Base-by-base conservation (phyloP, 2,888 invertebrate species). In the Drosophila gaucha region DNA sequence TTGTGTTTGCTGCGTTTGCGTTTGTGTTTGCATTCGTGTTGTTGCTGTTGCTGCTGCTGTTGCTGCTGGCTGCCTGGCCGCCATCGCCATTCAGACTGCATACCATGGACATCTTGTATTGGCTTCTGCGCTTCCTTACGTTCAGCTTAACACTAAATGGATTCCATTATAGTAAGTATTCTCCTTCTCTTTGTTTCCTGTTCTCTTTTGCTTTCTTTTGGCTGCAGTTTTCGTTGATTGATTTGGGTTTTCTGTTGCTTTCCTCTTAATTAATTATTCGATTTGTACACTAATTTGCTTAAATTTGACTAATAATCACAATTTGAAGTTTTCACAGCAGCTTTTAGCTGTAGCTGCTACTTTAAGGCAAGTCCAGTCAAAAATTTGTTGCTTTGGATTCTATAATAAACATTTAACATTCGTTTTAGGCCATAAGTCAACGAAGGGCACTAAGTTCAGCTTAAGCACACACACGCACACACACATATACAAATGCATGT, bases 51-150 rank as follows among this genome's bases (percentile, higher is more conserved):
- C 47, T 43, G 36, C 31, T 63, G 38, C 41, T 60, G 41, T 44
- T 41, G 62, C 46, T 69, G 57, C 22, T 47, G 10, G 31, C 22
- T 20, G 75, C 63, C 51, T 65, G 67, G 46, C 67, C 80, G 69
- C 88, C 86, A 73, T 82, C 75, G 51, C 74, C 65, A 44, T 71
- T 86, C 28, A 88, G 70, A 66, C 86, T 90, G 78, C 88, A 90
- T 52, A 90, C 85, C 74, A 90, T 76, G 26, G 90, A 90, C 90
- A 90, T 90, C 49, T 56, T 65, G 26, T 4, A n/a, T 46, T n/a
- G 5, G 6, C 28, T 16, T 26, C 26, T 3, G 41, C 16, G 26
- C 28, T 46, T 49, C 30, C n/a, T 33, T 30, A 9, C 9, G 26
- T 51, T 41, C 16, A 4, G 35, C 20, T 33, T 18, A 12, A n/a